phyloP scores from a whole-genome alignment of 2,888 invertebrate species.

The Parasteatoda lunata region DNA sequence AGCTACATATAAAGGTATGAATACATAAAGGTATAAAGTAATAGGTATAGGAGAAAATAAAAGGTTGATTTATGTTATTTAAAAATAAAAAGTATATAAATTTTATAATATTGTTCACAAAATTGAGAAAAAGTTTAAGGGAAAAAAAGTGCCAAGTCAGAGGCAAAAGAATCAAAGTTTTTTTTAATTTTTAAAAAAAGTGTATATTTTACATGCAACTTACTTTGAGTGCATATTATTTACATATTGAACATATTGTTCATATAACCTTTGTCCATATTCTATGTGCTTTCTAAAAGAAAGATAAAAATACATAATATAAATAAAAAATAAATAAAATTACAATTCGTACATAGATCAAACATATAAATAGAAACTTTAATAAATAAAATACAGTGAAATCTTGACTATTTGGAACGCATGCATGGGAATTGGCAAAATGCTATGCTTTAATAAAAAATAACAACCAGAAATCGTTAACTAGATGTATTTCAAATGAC shows the following conservation, averaged over 20 bases:
- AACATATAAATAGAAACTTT: not conserved
- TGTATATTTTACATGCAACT: no score
- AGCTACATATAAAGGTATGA: no score
- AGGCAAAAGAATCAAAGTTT: no score
- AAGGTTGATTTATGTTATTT: no score
- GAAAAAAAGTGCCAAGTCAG: no score
- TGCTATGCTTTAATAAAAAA: not conserved
- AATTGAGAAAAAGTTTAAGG: no score
- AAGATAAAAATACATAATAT: not conserved
- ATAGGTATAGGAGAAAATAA: no score
- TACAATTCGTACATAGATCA: not conserved
- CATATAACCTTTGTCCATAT: constrained; percentile 93
- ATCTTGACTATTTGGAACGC: not conserved
- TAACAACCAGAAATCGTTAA: not conserved
- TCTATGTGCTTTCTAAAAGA: constrained; percentile 86
- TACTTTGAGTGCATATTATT: no score
- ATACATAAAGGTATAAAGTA: no score
- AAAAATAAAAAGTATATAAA: no score
- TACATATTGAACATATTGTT: constrained; percentile 72
- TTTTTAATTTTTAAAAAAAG: no score
- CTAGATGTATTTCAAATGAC: not conserved
- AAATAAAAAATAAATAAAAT: not conserved
- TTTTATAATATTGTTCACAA: no score
- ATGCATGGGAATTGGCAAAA: not conserved
- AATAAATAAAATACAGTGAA: not conserved